Evolutionary conservation across 2,797 vertebrate genomes (phyloP), one percentile per base, ranked within the genome.

Genomic region (Ctenochaetus hawaiiensis): DNA sequence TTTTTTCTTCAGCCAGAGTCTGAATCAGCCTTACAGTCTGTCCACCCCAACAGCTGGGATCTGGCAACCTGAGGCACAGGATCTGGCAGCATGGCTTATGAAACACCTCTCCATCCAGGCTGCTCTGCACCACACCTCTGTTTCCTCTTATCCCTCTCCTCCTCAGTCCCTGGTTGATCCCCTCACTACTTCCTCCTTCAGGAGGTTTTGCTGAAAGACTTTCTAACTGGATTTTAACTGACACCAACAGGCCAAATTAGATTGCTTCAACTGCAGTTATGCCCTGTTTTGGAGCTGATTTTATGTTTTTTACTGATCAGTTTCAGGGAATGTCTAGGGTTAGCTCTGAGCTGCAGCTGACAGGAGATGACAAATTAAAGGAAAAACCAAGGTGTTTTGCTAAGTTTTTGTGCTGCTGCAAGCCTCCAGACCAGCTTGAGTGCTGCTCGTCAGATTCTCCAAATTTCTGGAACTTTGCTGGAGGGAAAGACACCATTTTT

Each of bases 21-120:
- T 75, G 59, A 69, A 63, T 83, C 61, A 63, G 59, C 43, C 67
- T 72, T 49, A 26, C 51, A 53, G 20, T 61, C 64, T 72, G 78
- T 75, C 74, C 77, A 62, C 52, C 69, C 63, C 49, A 67, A 49
- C 86, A 86, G 72, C 80, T 77, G 78, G 62, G 72, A 78, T 73
- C 77, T 88, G 87, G 83, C 52, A 77, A 76, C 51, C 37, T 0
- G 34, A 69, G 56, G 63, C 62, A 48, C 37, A 75, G 59, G 74
- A 74, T 84, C 51, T 82, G 45, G 83, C 64, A 2, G 53, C 49
- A 57, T n/a, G 59, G 75, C 71, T 87, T 87, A 90, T 90, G 86
- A 89, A 89, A 90, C 87, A 88, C 82, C 87, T 86, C 80, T 86
- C 52, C n/a, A 64, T 81, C 68, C 51, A 77, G 65, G 54, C 69